Base-by-base conservation (phyloP, 2,113 vertebrate genomes). In the Atherinomorus stipes region DNA sequence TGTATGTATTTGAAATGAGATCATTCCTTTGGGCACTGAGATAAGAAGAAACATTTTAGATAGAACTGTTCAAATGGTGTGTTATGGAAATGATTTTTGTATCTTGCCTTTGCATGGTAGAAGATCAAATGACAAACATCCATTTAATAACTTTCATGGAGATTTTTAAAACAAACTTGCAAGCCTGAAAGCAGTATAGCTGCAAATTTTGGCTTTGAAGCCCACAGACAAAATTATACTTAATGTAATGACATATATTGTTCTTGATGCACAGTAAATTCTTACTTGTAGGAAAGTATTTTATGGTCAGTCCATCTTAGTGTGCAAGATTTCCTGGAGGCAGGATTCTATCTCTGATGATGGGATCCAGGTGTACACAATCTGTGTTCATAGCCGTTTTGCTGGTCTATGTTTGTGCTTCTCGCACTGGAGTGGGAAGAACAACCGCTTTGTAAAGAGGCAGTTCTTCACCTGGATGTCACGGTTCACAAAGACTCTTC, bases 381-480 rank as follows among this genome's bases (percentile, higher is more conserved):
- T 79, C 47, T 78, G 62, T 72, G 64, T 25, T 52, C 21, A 47
- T 74, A 60, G 83, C 66, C 64, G 64, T 37, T 75, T 71, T 54
- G 67, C 71, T n/a, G 60, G 76, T 77, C 73, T 56, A 56, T 57
- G 73, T 76, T 63, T 76, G 31, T 76, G 73, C 74, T 53, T 80
- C 65, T 61, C 64, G 73, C 74, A 40, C 74, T 63, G 75, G 77
- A 89, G 88, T 87, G 58, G 88, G 87, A 88, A 85, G 89, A 86
- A 81, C 83, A 83, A 74, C 71, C 75, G 75, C 81, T 90, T 87
- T 90, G 80, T 84, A 88, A 90, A 91, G 83, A 81, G 83, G 74
- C 80, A 82, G 70, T 87, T 88, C 75, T 80, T 92, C 90, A 85
- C 86, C 88, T 86, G 83, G 76, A 85, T 85, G 90, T 89, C 88